These are phyloP conservation scores for Chaenogobius annularis DNA, from an alignment of 2,113 vertebrate genomes.

Conservation along the genomic window DNA sequence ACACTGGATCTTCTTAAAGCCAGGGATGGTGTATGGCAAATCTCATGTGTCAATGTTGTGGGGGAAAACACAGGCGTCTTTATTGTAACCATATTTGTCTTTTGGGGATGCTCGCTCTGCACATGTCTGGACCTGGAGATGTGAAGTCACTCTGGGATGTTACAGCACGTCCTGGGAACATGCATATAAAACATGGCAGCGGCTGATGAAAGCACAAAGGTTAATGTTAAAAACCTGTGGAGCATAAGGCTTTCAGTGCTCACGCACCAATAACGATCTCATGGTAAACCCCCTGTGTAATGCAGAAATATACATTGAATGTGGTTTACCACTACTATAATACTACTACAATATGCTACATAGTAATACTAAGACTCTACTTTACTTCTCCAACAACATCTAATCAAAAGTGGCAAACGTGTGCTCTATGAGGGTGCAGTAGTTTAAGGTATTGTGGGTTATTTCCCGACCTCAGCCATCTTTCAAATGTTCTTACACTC, in stretches of 20 bases:
- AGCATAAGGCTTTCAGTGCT: slow-evolving; percentile 46
- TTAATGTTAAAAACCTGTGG: slow-evolving; percentile 67
- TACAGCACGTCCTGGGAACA: slow-evolving; percentile 24
- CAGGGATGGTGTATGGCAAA: slow-evolving; percentile 38
- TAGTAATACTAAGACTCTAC: no score
- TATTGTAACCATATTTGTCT: slow-evolving; percentile 54
- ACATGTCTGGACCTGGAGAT: slow-evolving; percentile 46
- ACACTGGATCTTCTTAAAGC: slow-evolving; percentile 31
- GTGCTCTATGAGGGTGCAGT: no score
- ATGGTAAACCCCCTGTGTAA: not conserved
- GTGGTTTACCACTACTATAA: no score
- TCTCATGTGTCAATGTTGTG: slow-evolving; percentile 28
- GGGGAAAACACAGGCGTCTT: slow-evolving; percentile 38
- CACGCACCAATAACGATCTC: not conserved
- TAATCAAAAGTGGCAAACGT: no score
- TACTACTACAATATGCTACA: no score
- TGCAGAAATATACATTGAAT: no score
- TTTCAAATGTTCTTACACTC: no score
- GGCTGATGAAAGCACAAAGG: slow-evolving; percentile 28
- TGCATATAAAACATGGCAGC: slow-evolving; percentile 26
- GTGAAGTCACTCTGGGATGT: slow-evolving; percentile 25
- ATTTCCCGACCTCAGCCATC: no score
- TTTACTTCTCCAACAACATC: no score
- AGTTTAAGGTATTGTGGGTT: no score
- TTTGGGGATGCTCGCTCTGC: slow-evolving; percentile 30